Conservation (phyloP, 2,888 invertebrate genomes). For the Nomada ruficornis region DNA sequence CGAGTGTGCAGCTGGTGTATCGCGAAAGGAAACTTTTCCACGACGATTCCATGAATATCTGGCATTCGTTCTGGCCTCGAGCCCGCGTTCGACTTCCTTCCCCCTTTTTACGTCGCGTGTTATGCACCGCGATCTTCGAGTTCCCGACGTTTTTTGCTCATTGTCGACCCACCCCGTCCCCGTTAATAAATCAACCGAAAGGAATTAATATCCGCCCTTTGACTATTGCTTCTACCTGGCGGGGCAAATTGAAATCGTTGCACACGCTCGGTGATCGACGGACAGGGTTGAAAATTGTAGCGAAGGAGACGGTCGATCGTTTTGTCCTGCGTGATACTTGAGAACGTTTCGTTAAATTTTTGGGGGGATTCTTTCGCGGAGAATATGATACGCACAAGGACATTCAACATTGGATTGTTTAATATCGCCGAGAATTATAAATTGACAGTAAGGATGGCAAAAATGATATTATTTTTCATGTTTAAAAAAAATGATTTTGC, state of each 20-base stretch:
- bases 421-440: neutral
- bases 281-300: conserved; percentile 29
- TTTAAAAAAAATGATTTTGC: too few relatives aligned
- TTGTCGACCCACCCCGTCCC: neutral
- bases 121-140: neutral
- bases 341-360: neutral
- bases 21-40: conserved; percentile 63
- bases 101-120: conserved; percentile 1
- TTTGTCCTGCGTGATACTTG: conserved; percentile 19
- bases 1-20: conserved; percentile 60
- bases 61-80: conserved; percentile 48
- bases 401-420: too few relatives aligned
- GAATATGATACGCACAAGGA: too few relatives aligned
- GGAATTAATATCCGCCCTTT: conserved; percentile 48
- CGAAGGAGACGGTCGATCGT: conserved; percentile 7
- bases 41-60: conserved; percentile 69
- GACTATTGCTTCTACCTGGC: neutral
- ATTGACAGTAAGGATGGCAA: neutral
- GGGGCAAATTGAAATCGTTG: conserved; percentile 40
- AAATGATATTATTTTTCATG: too few relatives aligned
- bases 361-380: neutral
- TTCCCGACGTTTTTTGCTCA: conserved; percentile 29
- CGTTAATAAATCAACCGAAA: conserved; percentile 42
- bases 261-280: conserved; percentile 13
- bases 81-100: conserved; percentile 28